Evolutionary conservation across 1,140 invertebrate species (phyloP).

Genomic region (Stegodyphus mimosarum): DNA sequence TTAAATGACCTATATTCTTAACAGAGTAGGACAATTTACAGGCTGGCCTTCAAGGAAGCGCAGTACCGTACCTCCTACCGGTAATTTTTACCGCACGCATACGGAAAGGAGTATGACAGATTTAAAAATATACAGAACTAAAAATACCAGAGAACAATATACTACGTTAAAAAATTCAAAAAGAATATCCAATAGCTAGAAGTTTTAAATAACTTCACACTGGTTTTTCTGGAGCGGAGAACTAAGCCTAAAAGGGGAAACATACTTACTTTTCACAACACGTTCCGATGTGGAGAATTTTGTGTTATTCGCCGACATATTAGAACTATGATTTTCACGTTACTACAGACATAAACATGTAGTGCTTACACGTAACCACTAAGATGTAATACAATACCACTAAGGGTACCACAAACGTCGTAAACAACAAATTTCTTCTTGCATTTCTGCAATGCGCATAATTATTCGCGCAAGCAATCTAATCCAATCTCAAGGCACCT

Average conservation of each 20-base stretch:
- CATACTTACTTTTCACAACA: conserved; percentile 78
- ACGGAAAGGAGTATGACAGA: no score
- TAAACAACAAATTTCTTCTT: conserved; percentile 63
- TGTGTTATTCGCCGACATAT: conserved; percentile 59
- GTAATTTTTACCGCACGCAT: no score
- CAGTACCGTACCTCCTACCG: no score
- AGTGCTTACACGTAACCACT: conserved; percentile 33
- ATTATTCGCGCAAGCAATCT: conserved; percentile 63
- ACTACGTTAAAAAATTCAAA: no score
- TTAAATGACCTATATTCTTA: no score
- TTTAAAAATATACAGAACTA: no score
- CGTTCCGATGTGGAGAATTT: conserved; percentile 79
- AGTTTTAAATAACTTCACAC: no score
- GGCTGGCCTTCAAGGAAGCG: no score
- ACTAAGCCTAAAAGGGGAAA: conserved; percentile 50
- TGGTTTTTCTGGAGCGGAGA: not conserved
- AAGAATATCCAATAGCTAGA: no score
- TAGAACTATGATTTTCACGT: conserved; percentile 54
- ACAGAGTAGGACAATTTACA: no score
- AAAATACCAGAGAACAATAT: no score
- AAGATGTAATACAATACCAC: conserved; percentile 57
- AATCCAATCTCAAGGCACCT: conserved; percentile 59
- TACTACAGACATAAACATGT: conserved; percentile 60
- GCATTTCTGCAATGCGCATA: conserved; percentile 64
- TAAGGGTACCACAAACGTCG: conserved; percentile 54